Percentiles rank a stretch among this genome's conserved stretches.
These are phyloP conservation scores for Eptesicus fuscus DNA, from an alignment of 2,113 vertebrate species.

Conservation along the genomic window DNA sequence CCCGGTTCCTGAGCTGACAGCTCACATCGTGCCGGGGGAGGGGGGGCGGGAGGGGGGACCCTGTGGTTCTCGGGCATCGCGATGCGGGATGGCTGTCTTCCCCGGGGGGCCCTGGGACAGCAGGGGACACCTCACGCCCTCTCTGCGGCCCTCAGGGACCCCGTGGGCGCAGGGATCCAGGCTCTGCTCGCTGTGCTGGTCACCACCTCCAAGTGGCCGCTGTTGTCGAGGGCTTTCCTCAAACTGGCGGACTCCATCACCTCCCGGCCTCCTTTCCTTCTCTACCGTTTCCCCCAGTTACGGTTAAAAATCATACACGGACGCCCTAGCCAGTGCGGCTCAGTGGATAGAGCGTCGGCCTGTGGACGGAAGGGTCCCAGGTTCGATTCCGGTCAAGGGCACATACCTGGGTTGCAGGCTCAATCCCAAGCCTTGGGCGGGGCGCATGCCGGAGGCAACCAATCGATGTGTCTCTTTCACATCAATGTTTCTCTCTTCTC, in stretches of 20 bases:
- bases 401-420: too few species aligned
- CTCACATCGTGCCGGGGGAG: too few species aligned
- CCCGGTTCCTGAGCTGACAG: neutral
- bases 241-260: neutral
- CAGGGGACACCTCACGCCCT: rapidly evolving
- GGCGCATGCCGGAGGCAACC: too few species aligned
- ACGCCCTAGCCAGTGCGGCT: too few species aligned
- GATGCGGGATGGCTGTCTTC: neutral
- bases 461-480: too few species aligned
- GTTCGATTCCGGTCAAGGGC: too few species aligned
- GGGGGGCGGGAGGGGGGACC: too few species aligned
- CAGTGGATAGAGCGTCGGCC: too few species aligned
- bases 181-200: neutral
- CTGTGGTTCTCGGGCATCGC: neutral
- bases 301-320: neutral
- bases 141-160: neutral
- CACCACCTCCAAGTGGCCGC: rapidly evolving
- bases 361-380: too few species aligned
- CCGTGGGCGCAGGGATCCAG: rapidly evolving
- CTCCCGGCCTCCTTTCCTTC: neutral
- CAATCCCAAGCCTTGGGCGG: too few species aligned
- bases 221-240: neutral
- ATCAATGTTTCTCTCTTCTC: too few species aligned
- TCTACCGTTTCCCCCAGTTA: neutral
- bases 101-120: neutral